Conservation (phyloP, 2,113 vertebrate genomes). For the Nannospalax galili region DNA sequence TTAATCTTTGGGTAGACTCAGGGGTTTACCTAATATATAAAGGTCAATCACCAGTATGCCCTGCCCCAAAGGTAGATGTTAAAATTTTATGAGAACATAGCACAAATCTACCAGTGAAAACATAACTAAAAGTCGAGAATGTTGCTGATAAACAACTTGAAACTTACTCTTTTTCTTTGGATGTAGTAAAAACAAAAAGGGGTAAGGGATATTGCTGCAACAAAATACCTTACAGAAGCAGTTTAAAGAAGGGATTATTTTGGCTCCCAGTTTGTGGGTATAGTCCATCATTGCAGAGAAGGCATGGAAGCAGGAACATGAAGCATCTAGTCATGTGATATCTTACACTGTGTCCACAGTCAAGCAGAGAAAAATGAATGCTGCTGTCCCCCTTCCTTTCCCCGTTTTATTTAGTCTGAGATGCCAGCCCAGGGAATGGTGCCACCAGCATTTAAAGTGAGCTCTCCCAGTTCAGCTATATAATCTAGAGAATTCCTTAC, state of each 20-base stretch:
- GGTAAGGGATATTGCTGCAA: background rate
- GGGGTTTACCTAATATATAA: too few relatives aligned
- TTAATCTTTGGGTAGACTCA: background rate
- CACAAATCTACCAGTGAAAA: background rate
- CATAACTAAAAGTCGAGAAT: conserved; percentile 6
- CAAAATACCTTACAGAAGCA: too few relatives aligned
- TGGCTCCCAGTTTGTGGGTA: background rate
- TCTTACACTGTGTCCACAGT: background rate
- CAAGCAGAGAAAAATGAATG: background rate
- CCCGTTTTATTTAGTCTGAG: background rate
- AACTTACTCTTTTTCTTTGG: background rate
- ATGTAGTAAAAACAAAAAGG: background rate
- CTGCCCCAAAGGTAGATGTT: background rate
- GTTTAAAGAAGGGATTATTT: background rate
- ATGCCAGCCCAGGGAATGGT: background rate
- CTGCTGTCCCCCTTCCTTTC: background rate
- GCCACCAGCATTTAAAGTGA: background rate
- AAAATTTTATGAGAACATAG: background rate
- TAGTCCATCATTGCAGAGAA: background rate
- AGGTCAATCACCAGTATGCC: background rate
- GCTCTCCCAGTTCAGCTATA: background rate
- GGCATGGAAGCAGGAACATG: too few relatives aligned
- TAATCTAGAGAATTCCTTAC: background rate
- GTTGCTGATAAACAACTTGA: conserved; percentile 21
- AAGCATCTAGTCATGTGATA: background rate